Percentiles rank a stretch among this genome's conserved stretches.
phyloP scores from a whole-genome alignment of 2,888 invertebrate species.

The Oscheius myriophilus region DNA sequence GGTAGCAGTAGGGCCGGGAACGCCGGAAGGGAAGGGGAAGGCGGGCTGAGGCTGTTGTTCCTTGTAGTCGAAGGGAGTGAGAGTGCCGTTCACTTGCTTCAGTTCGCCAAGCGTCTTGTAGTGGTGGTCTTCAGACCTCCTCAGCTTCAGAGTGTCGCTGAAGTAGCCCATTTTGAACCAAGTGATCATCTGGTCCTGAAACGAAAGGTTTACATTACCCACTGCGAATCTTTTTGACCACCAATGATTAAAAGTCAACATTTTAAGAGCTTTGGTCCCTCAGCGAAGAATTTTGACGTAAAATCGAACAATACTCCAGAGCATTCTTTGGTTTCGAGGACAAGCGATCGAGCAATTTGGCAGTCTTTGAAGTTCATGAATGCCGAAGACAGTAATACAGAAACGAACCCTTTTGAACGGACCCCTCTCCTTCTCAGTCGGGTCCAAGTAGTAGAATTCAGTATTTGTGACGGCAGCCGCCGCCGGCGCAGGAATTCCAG shows the following conservation, averaged over 20 bases:
- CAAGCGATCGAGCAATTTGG: too few relatives aligned
- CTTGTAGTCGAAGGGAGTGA: constrained; percentile 22
- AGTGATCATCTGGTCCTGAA: constrained; percentile 20
- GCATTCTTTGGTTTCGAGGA: too few relatives aligned
- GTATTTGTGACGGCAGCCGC: too few relatives aligned
- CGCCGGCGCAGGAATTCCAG: too few relatives aligned
- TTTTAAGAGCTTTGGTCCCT: too few relatives aligned
- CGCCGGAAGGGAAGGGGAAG: constrained; percentile 1
- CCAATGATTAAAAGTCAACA: too few relatives aligned
- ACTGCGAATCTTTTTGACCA: too few relatives aligned
- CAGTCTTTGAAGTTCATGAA: too few relatives aligned
- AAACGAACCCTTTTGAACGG: constrained; percentile 18
- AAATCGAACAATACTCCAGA: too few relatives aligned
- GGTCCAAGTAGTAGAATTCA: constrained; percentile 19
- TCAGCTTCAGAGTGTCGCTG: constrained; percentile 13
- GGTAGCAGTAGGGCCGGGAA: background rate
- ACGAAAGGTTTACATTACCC: background rate
- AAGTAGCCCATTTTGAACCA: constrained; percentile 21
- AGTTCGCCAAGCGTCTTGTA: constrained; percentile 20
- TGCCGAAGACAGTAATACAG: too few relatives aligned
- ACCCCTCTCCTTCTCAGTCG: constrained; percentile 9
- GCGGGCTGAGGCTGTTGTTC: background rate
- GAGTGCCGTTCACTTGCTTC: constrained; percentile 5
- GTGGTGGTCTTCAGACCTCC: background rate
- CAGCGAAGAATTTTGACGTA: too few relatives aligned